Evolutionary conservation across 2,888 invertebrate genomes (phyloP), one percentile per base, ranked within the genome.

Genomic region (Patella depressa): DNA sequence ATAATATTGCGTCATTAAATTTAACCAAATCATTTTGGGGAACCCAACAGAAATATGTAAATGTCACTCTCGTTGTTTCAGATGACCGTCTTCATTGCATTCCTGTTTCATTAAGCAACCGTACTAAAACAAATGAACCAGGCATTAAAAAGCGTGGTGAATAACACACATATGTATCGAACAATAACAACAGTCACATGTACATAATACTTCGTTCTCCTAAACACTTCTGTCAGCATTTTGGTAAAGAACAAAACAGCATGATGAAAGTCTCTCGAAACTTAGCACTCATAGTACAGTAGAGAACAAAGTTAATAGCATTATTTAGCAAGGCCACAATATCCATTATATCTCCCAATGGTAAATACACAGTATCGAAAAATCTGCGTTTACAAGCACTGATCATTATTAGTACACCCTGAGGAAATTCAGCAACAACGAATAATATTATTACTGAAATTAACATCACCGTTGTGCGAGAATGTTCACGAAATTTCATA

Each of bases 221-320:
- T 45, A 45, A 45, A 45, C 45, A 45, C 1, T 45, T 45, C 45
- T 45, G 45, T 9, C 45, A 45, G 9, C 45, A 29, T 57, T 65
- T 71, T 24, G 29, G 45, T 15, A 24, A 70, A 53, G 19, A 72
- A 24, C 87, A 89, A 78, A 85, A 88, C 14, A 88, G 79, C 54
- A 84, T 79, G 0, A 89, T 82, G 79, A 93, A 92, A 7, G 93
- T 93, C 74, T 91, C 87, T 5, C 98, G 93, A 91, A 98, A 98
- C 93, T 97, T 97, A 80, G 96, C 94, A 81, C 97, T 97, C 98
- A 98, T 98, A 77, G 96, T 94, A 89, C 97, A 98, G 91, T 98
- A 98, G 53, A 98, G 93, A 80, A 97, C 95, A 89, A 98, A 98
- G 92, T 97, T 98, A 77, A 98, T 95, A 1, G 97, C 96, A 7